Evolutionary conservation across 1,140 invertebrate genomes (phyloP), one percentile per base, ranked within the genome.

Genomic region (Nebria ingens): DNA sequence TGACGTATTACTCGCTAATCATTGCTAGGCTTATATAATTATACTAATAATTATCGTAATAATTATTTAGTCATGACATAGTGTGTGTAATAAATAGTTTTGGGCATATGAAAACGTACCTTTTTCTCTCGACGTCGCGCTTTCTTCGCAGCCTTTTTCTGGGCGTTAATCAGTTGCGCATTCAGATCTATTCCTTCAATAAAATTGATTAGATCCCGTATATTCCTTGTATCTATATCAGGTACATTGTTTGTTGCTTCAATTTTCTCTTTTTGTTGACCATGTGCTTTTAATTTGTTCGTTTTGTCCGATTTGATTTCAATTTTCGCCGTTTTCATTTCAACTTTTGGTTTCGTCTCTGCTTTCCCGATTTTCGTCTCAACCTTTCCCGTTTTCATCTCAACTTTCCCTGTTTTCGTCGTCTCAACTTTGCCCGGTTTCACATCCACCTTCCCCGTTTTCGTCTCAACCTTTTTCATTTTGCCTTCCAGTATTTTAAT

Each of bases 101-200:
- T n/a, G n/a, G n/a, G n/a, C n/a, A n/a, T n/a, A n/a, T n/a, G n/a
- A n/a, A 13, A 57, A 23, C 11, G 13, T 61, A 68, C 67, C 59
- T 64, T 69, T 61, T 63, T 66, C 29, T 62, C 51, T 38, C 61
- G 60, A 57, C 69, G 67, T 49, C 67, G 57, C 25, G 67, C 68
- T 52, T 68, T 69, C 52, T 70, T 70, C 13, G 64, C 67, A 15
- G 67, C 67, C 42, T 69, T 70, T 53, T 70, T 70, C 40, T 67
- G 53, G 6, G 67, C 67, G 19, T 66, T 42, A 21, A 65, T 61
- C 4, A 64, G 45, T 58, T 70, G 67, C 51, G 62, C 66, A 9
- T 59, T 58, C 38, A 50, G 53, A 29, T 61, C 58, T 23, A 64
- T 65, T 19, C 67, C 67, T 57, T 70, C 67, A 51, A 70, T 70